phyloP scores from a whole-genome alignment of 2,113 vertebrate species.

The Microtus montanus region DNA sequence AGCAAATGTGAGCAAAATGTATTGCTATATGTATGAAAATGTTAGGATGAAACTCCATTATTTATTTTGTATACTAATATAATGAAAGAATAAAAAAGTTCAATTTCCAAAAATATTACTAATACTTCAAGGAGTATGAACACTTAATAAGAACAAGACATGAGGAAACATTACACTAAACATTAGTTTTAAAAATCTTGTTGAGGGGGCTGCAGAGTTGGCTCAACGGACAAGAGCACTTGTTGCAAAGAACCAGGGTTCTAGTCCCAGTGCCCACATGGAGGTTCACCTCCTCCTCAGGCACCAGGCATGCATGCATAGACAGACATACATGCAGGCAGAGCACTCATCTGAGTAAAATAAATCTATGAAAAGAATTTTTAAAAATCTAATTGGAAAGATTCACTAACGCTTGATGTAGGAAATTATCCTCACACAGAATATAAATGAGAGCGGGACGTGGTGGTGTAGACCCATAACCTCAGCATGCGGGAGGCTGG shows the following conservation, averaged over 20 bases:
- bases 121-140: constrained; percentile 34
- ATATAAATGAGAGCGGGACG: not conserved
- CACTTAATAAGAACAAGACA: not conserved
- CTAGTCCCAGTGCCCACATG: not conserved
- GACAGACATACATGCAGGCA: not conserved
- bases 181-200: not conserved
- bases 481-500: not conserved
- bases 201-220: not conserved
- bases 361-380: not conserved
- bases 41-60: not conserved
- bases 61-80: not conserved
- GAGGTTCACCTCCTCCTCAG: not conserved
- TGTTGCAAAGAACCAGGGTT: not conserved
- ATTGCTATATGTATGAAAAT: not conserved
- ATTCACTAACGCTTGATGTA: not conserved
- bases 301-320: not conserved
- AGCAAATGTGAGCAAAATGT: not conserved
- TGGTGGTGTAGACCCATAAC: not conserved
- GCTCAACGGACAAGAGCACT: not conserved
- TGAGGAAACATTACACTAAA: not conserved
- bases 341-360: not conserved
- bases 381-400: not conserved
- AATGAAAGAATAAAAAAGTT: not conserved
- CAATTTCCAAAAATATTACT: not conserved
- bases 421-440: constrained; percentile 12